Evolutionary conservation across 2,888 invertebrate genomes (phyloP), one percentile per base, ranked within the genome.

Genomic region (Eubasilissa splendida): DNA sequence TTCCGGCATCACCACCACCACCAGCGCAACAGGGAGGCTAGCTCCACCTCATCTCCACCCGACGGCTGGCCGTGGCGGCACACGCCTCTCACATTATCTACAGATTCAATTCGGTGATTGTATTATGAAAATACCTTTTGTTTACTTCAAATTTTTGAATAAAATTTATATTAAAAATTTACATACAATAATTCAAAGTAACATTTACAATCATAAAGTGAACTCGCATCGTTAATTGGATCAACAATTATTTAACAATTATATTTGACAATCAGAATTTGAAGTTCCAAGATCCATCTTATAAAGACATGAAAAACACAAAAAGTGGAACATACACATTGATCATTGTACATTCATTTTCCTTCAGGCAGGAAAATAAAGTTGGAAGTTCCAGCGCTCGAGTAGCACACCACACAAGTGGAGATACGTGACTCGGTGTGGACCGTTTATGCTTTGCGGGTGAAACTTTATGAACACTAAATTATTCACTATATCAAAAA

Each of bases 91-190:
- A 58, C 63, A 60, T 66, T 90, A 90, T 90, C 90, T 90, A 90
- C 90, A 90, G 89, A 89, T 89, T 89, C 89, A 87, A 89, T 87
- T 88, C 90, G 89, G 90, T 89, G 90, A 89, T 88, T 88, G 89
- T 89, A 87, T 90, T 89, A 89, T 88, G 88, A 90, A 90, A 89
- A 89, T 89, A 89, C 90, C 89, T 89, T 80, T 73, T 74, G 76
- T 77, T 76, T 66, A 56, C 63, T 79, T 76, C 65, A 60, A 80
- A 71, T 63, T 76, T 66, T 76, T 77, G 73, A 71, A 65, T 76
- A 58, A 54, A 73, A 52, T 80, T 79, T 79, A 78, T 63, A 63
- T 66, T 80, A 63, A 71, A 76, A 80, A 76, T 80, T 80, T 80
- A 80, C 80, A 80, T 77, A 80, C 77, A 80, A 77, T 80, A 76